A percentile compares a stretch with the other conserved stretches of the same genome.
These are phyloP conservation scores for Lutraria rhynchaena DNA, from an alignment of 1,140 invertebrate genomes.

Conservation along the genomic window DNA sequence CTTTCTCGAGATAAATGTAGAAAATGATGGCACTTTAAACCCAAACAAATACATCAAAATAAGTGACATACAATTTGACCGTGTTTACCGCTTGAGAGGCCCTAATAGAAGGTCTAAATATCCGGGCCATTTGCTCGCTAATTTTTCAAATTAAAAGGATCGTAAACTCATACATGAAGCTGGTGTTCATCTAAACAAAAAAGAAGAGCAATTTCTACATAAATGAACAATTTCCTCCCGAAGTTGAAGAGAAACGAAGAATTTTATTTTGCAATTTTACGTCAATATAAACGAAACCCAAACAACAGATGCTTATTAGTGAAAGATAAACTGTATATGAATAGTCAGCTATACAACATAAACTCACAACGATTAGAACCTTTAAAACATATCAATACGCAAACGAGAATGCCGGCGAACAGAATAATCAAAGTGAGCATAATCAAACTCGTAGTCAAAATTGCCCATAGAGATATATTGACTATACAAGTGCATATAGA, in stretches of 20 bases:
- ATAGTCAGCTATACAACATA: not conserved
- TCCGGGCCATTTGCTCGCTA: not conserved
- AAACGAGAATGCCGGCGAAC: too few species aligned
- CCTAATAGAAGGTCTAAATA: not conserved
- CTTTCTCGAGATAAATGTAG: too few species aligned
- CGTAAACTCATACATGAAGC: not conserved
- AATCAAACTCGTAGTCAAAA: too few species aligned
- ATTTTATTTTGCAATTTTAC: not conserved
- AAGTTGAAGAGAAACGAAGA: not conserved
- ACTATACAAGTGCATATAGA: too few species aligned
- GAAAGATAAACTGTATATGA: not conserved
- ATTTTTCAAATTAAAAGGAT: not conserved
- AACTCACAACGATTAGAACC: too few species aligned
- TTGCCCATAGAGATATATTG: too few species aligned
- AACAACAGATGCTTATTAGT: not conserved
- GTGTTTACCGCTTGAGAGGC: not conserved
- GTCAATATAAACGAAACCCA: not conserved
- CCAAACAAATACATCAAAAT: too few species aligned
- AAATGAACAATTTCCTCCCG: not conserved
- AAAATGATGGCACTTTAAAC: too few species aligned
- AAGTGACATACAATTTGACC: not conserved
- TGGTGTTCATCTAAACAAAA: too few species aligned
- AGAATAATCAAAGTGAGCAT: too few species aligned
- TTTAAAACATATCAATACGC: too few species aligned
- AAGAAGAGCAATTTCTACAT: too few species aligned